These are phyloP conservation scores for Patiria pectinifera DNA, from an alignment of 53 echinoderm and acorn worm species.

Conservation along the genomic window DNA sequence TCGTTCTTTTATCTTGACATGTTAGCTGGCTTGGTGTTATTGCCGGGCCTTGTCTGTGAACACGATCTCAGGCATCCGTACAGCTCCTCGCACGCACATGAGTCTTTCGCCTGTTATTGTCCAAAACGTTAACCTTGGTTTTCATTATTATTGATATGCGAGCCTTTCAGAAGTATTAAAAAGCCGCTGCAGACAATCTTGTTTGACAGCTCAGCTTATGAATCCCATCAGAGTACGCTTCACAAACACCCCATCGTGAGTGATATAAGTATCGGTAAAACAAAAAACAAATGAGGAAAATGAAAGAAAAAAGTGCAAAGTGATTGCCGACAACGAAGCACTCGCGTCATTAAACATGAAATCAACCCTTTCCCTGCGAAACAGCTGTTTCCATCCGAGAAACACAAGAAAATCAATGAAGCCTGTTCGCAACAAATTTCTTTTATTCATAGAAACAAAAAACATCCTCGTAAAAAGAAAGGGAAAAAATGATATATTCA, in stretches of 20 bases:
- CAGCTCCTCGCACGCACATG: neutral
- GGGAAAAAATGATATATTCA: neutral
- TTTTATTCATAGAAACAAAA: constrained; percentile 3
- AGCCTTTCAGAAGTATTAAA: neutral
- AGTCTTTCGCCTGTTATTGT: neutral
- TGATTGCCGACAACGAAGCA: neutral
- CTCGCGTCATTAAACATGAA: constrained; percentile 3
- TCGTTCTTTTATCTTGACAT: too few species aligned
- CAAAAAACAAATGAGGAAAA: too few species aligned
- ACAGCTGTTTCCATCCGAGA: constrained; percentile 4
- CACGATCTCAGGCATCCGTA: too few species aligned
- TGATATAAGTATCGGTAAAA: neutral
- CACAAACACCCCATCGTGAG: neutral
- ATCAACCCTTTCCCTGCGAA: neutral
- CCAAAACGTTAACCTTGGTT: neutral
- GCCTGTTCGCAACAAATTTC: neutral
- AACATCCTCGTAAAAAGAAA: neutral
- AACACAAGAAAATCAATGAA: constrained; percentile 5
- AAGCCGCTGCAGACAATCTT: neutral
- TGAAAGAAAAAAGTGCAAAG: neutral
- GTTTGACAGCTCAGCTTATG: neutral
- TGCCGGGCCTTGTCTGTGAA: too few species aligned
- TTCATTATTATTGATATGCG: neutral
- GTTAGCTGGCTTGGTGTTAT: too few species aligned
- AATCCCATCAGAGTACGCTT: neutral